These are phyloP conservation scores for Dufourea novaeangliae DNA, from an alignment of 1,140 invertebrate genomes.

Conservation along the genomic window DNA sequence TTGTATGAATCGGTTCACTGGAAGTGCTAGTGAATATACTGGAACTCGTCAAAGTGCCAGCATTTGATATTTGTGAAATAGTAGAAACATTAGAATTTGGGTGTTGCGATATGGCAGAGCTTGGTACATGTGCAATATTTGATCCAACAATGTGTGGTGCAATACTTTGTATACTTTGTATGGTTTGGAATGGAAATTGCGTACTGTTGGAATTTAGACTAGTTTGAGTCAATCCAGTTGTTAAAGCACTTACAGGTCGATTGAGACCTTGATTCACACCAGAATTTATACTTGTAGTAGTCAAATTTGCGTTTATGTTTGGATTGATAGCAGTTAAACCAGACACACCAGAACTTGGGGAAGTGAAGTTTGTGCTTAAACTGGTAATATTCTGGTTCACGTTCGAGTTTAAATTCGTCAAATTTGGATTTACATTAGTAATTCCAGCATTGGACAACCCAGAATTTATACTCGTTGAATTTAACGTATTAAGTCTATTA, in stretches of 20 bases:
- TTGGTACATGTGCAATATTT: conserved; percentile 73
- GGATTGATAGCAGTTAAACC: conserved; percentile 68
- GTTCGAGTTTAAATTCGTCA: conserved; percentile 74
- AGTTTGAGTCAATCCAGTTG: conserved; percentile 69
- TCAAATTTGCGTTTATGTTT: conserved; percentile 66
- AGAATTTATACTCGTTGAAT: conserved; percentile 77
- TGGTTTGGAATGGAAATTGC: conserved; percentile 78
- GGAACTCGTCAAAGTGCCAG: conserved; percentile 65
- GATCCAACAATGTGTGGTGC: conserved; percentile 79
- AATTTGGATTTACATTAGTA: conserved; percentile 74
- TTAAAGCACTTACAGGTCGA: conserved; percentile 74
- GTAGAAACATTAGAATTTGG: conserved; percentile 67
- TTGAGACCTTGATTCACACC: conserved; percentile 73
- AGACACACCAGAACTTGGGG: conserved; percentile 61
- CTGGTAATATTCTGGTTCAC: conserved; percentile 75
- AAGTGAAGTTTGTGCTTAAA: conserved; percentile 68
- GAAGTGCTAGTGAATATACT: conserved; percentile 76
- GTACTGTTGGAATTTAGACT: conserved; percentile 75
- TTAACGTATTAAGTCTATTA: conserved; percentile 74
- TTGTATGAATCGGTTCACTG: conserved; percentile 72
- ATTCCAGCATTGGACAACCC: conserved; percentile 74
- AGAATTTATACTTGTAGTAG: conserved; percentile 70
- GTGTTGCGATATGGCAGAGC: conserved; percentile 71
- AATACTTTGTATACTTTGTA: conserved; percentile 79
- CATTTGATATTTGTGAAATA: conserved; percentile 71